Conservation (phyloP, 2,888 invertebrate genomes). For the Drosophila kokeensis region DNA sequence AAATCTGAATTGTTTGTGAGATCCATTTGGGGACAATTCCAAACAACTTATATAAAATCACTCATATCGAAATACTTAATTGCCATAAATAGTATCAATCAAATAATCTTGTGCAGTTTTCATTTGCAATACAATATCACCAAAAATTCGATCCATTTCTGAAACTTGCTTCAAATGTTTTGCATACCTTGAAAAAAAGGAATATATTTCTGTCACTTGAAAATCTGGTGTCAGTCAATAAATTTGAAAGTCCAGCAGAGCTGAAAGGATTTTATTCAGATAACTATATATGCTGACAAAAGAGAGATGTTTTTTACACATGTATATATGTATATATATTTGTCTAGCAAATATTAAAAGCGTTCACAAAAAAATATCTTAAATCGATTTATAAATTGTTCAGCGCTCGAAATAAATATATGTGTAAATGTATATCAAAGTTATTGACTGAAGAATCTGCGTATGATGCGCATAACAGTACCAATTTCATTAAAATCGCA, state of each 20-base stretch:
- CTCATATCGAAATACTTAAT: too few species aligned
- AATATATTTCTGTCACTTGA: conserved; percentile 1
- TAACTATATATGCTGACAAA: conserved; percentile 40
- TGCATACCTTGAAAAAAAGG: neutral
- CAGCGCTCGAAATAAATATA: conserved; percentile 11
- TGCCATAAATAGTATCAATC: too few species aligned
- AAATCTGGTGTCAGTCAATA: conserved; percentile 40
- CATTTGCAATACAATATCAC: too few species aligned
- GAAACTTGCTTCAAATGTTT: neutral
- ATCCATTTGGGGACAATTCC: too few species aligned
- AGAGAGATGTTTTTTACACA: too few species aligned
- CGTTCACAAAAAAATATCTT: conserved; percentile 49
- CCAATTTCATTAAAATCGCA: conserved; percentile 80
- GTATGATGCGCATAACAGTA: conserved; percentile 59
- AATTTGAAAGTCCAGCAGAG: conserved; percentile 18
- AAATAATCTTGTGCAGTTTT: too few species aligned
- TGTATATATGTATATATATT: too few species aligned
- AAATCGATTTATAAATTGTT: conserved; percentile 78
- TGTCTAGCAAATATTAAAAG: conserved; percentile 15
- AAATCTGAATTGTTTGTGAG: too few species aligned
- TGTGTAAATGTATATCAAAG: neutral
- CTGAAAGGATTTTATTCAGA: conserved; percentile 45
- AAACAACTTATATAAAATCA: too few species aligned
- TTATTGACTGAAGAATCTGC: conserved; percentile 35
- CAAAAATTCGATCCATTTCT: too few species aligned